Percentiles rank a stretch among this genome's conserved stretches.
Evolutionary conservation across 1,140 invertebrate genomes (phyloP).

Genomic region (Eriosoma lanigerum): DNA sequence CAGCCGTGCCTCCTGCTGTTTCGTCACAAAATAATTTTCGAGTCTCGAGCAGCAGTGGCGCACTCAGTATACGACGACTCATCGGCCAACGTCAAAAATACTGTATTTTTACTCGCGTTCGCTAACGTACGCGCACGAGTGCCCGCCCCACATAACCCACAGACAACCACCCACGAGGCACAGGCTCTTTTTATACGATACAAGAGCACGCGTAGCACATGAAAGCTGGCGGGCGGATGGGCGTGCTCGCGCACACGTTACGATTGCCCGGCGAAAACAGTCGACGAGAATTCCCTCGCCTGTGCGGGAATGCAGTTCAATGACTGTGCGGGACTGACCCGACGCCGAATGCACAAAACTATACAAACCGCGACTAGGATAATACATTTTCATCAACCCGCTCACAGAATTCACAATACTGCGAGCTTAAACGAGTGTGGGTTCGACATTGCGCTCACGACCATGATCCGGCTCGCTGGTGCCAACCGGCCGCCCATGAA

Average conservation of each 20-base stretch:
- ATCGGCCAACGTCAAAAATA: too few species aligned
- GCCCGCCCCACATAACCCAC: too few species aligned
- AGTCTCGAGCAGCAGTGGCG: too few species aligned
- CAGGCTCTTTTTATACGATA: not conserved
- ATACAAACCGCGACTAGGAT: constrained; percentile 5
- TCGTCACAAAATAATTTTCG: too few species aligned
- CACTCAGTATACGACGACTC: not conserved
- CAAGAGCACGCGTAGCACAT: not conserved
- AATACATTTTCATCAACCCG: constrained; percentile 36
- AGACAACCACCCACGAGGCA: constrained; percentile 34
- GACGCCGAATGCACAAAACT: constrained; percentile 1
- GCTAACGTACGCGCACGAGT: too few species aligned
- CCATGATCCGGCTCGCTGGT: too few species aligned
- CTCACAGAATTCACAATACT: too few species aligned
- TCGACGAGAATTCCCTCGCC: constrained; percentile 26
- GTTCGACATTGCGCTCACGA: not conserved
- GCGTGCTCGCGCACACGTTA: not conserved
- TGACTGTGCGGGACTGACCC: constrained; percentile 11
- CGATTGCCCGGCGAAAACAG: constrained; percentile 30
- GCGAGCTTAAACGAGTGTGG: not conserved
- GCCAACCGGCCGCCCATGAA: too few species aligned
- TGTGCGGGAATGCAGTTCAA: constrained; percentile 28
- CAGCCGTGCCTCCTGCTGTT: too few species aligned
- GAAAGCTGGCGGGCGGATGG: not conserved
- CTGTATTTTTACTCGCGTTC: too few species aligned